Base-by-base conservation (phyloP, 2,797 vertebrate species). In the Hydrolagus colliei region DNA sequence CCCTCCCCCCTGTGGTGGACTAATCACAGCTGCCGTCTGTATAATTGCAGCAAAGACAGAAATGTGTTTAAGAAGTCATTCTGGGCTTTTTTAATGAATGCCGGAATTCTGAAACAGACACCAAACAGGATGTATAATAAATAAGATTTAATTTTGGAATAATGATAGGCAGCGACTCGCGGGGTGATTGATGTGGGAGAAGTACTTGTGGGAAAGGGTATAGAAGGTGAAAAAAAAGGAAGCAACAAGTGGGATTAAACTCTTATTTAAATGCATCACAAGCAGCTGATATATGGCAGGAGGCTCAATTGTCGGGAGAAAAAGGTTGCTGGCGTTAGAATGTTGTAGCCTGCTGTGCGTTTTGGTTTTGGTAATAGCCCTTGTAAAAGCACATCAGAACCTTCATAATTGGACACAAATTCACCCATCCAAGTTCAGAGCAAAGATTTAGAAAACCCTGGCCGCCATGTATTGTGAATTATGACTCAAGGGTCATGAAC, bases 1-100 rank as follows among this genome's bases (percentile, higher is more conserved):
- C 96, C 96, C 96, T 93, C 95, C 96, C 96, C 96, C 96, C 96
- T 94, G 95, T 90, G 92, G 96, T 96, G 97, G 96, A 96, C 97
- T 99, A 99, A 99, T 99, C 97, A 98, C 96, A 96, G 96, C 94
- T 95, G 94, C 95, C 97, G 96, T 99, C 97, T 97, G 96, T 98
- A 98, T 98, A 99, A 99, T 98, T 98, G 96, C 96, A 92, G 95
- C 95, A 96, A 97, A 97, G 96, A 95, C 96, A 95, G 96, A 97
- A 97, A 97, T 96, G 96, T 97, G 96, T 97, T 98, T 96, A 97
- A 97, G 96, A 98, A 99, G 97, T 98, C 97, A 98, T 97, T 96
- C 95, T 96, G 94, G 94, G 95, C 94, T 91, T 87, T 96, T 96
- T 96, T 95, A 97, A 96, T 96, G 95, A 96, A 96, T 95, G 94